These are phyloP conservation scores for Incurvaria masculella DNA, from an alignment of 2,888 invertebrate genomes.

Conservation along the genomic window DNA sequence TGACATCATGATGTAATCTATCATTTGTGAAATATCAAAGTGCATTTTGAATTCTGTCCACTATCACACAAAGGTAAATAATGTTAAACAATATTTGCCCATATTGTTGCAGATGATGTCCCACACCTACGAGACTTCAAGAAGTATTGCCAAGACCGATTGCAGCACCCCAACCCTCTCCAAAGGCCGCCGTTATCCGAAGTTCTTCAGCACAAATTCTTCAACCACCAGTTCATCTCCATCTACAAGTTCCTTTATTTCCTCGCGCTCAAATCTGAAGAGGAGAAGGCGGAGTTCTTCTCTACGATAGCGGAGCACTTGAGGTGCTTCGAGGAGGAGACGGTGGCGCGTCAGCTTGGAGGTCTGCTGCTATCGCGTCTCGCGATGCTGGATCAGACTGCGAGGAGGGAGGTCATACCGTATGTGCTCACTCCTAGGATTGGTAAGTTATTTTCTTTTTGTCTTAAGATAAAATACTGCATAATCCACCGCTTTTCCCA, in stretches of 20 bases:
- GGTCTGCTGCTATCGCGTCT: conserved; percentile 76
- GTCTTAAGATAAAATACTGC: too few species aligned
- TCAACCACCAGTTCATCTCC: conserved; percentile 80
- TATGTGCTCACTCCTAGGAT: conserved; percentile 66
- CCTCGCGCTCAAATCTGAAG: conserved; percentile 73
- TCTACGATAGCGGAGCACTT: conserved; percentile 65
- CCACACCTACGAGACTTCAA: conserved; percentile 67
- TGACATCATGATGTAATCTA: too few species aligned
- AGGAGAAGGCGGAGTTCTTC: conserved; percentile 78
- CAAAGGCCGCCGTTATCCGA: conserved; percentile 66
- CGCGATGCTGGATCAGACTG: conserved; percentile 79
- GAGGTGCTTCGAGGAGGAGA: conserved; percentile 70
- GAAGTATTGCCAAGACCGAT: conserved; percentile 63
- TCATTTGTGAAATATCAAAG: conserved; percentile 7
- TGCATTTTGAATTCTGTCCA: background rate
- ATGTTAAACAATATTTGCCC: background rate
- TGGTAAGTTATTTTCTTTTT: conserved; percentile 45
- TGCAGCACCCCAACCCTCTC: conserved; percentile 63
- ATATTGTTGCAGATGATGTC: conserved; percentile 61
- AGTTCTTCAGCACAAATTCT: conserved; percentile 70
- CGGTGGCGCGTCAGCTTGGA: conserved; percentile 79
- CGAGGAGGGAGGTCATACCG: conserved; percentile 70
- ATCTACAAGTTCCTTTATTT: conserved; percentile 82
- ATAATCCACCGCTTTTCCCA: too few species aligned
- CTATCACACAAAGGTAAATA: background rate